These are phyloP conservation scores for Pelusios castaneus DNA, from an alignment of 2,113 vertebrate species.

Conservation along the genomic window DNA sequence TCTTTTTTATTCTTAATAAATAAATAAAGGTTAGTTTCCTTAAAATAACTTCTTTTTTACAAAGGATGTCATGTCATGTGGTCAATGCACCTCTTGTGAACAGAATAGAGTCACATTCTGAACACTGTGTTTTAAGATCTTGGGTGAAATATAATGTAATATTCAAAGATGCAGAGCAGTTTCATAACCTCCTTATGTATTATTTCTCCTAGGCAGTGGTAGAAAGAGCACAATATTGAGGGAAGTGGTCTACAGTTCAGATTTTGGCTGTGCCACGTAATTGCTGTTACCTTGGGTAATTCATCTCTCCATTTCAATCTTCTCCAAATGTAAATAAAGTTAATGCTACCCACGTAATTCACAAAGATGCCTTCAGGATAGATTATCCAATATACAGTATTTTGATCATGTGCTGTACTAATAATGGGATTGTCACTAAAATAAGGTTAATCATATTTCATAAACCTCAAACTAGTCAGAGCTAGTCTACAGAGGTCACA, in stretches of 20 bases:
- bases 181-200: neutral
- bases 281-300: neutral
- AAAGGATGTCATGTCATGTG: neutral
- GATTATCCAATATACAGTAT: rapidly evolving
- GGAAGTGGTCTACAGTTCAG: neutral
- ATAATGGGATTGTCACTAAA: neutral
- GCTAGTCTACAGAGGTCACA: neutral
- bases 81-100: neutral
- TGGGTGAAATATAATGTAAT: neutral
- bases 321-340: neutral
- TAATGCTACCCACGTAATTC: neutral
- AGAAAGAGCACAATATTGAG: neutral
- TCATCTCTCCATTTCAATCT: neutral
- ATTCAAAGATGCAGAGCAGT: neutral
- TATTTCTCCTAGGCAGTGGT: neutral
- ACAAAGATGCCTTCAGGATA: neutral
- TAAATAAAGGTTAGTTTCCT: neutral
- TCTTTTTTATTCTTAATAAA: neutral
- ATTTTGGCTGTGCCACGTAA: neutral
- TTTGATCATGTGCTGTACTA: neutral
- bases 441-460: neutral
- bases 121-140: neutral
- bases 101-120: neutral
- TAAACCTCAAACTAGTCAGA: neutral
- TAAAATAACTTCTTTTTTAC: neutral